phyloP scores from a whole-genome alignment of 1,140 invertebrate species.

The Rhopalosiphum padi region DNA sequence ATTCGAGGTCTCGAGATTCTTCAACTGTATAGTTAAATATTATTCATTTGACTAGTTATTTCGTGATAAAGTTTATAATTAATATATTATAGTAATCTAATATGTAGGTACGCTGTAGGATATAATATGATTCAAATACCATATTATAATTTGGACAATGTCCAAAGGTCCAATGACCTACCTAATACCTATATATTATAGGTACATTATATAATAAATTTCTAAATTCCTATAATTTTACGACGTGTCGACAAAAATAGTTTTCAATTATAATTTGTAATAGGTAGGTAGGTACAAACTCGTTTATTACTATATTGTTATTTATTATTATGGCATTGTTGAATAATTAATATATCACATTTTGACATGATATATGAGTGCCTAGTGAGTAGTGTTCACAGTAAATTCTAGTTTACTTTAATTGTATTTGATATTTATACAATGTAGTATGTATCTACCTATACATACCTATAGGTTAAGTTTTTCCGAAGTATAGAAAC shows the following conservation, averaged over 20 bases:
- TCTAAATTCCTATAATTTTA: background rate
- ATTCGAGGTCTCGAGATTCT: background rate
- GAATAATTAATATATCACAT: background rate
- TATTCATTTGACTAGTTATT: background rate
- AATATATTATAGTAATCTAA: background rate
- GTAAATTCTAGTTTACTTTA: background rate
- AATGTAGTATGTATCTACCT: background rate
- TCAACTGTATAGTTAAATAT: background rate
- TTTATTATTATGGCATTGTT: background rate
- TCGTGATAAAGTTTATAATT: background rate
- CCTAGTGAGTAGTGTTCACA: background rate
- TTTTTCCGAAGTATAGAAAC: background rate
- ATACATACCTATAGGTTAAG: background rate
- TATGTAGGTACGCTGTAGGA: background rate
- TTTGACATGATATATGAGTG: background rate
- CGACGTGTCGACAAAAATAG: background rate
- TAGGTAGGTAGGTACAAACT: background rate
- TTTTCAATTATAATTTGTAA: background rate
- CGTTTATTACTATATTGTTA: background rate
- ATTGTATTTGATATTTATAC: constrained; percentile 7
- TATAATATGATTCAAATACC: background rate
- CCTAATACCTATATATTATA: background rate
- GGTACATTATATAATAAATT: background rate
- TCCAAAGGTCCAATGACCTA: too few relatives aligned
- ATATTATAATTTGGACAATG: background rate